These are phyloP conservation scores for Morinoia aosen DNA, from an alignment of 2,888 invertebrate species.

Conservation along the genomic window DNA sequence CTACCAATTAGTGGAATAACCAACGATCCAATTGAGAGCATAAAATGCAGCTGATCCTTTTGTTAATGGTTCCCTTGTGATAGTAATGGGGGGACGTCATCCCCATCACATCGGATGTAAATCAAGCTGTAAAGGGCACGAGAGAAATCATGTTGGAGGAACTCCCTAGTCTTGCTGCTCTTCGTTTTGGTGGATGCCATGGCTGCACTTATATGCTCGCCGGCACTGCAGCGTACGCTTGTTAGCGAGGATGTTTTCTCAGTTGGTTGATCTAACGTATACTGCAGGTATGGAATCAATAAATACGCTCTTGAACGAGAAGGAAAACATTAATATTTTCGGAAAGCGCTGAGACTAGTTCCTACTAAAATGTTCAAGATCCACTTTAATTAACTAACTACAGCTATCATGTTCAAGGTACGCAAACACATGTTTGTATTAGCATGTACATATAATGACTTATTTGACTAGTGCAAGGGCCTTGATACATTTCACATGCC, in stretches of 20 bases:
- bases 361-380: no score
- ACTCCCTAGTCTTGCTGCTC: neutral
- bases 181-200: neutral
- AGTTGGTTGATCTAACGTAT: neutral
- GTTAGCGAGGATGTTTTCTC: neutral
- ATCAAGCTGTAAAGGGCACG: neutral
- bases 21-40: neutral
- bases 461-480: no score
- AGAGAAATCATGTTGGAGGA: neutral
- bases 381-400: no score
- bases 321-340: neutral
- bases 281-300: neutral
- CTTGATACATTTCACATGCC: no score
- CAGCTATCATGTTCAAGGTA: no score
- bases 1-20: neutral
- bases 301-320: neutral
- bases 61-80: neutral
- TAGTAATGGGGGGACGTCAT: neutral
- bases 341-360: neutral
- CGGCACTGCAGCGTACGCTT: neutral
- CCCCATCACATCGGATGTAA: neutral
- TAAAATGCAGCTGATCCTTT: neutral
- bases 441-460: no score
- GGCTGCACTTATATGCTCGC: neutral
- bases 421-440: no score